Evolutionary conservation across 1,140 invertebrate species (phyloP).

Genomic region (Megalonaias nervosa): DNA sequence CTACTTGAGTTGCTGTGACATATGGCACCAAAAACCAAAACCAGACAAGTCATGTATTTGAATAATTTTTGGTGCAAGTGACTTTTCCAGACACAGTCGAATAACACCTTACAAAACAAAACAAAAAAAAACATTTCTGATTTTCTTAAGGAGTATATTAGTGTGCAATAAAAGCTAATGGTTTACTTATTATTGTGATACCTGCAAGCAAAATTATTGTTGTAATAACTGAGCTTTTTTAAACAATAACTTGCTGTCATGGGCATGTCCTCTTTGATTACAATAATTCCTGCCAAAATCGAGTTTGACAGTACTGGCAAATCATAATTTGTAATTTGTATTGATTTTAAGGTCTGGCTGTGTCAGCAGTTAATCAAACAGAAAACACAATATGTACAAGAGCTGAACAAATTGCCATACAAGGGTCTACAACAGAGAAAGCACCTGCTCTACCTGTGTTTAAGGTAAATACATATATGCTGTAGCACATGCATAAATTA

Average conservation of each 20-base stretch:
- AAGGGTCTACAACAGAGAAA: conserved; percentile 45
- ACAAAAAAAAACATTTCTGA: too few relatives aligned
- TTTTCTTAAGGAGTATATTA: too few relatives aligned
- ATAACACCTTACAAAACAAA: too few relatives aligned
- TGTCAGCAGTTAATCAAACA: conserved; percentile 60
- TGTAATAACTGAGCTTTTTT: not conserved
- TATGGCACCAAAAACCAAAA: too few relatives aligned
- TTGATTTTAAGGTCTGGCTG: conserved; percentile 54
- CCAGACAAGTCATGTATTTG: too few relatives aligned
- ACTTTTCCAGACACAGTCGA: too few relatives aligned
- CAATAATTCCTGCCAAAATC: not conserved
- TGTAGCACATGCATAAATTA: not conserved
- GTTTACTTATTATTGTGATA: not conserved
- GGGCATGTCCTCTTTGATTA: not conserved
- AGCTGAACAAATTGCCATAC: conserved; percentile 20
- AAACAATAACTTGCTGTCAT: not conserved
- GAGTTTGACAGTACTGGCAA: not conserved
- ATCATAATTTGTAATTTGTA: conserved; percentile 3
- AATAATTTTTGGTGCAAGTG: too few relatives aligned
- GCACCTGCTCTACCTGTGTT: conserved; percentile 50
- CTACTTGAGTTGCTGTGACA: too few relatives aligned
- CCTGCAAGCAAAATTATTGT: too few relatives aligned
- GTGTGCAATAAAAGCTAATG: not conserved
- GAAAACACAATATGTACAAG: conserved; percentile 45
- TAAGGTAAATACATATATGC: conserved; percentile 45